Base-by-base conservation (phyloP, 2,888 invertebrate genomes). In the Alitta virens region DNA sequence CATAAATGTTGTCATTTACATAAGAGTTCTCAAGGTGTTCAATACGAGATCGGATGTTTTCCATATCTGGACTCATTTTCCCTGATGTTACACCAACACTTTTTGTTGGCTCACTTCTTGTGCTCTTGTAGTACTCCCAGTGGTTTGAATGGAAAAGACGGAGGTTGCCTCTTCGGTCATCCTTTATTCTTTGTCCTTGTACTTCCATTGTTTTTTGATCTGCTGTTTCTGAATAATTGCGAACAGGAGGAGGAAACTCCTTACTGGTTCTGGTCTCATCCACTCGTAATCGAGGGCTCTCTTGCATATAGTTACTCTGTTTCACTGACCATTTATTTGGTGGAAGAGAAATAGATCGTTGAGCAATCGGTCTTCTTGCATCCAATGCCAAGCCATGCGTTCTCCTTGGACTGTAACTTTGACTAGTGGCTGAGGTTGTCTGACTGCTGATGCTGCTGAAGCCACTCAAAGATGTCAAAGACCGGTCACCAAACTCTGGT, bases 1-100 rank as follows among this genome's bases (percentile, higher is more conserved):
- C 65, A 43, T 65, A 65, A 26, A 65, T 65, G 21, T 21, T 38
- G 18, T 65, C 63, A 46, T 65, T 62, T 23, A 64, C 25, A 42
- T 59, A 43, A 12, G 55, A 55, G 21, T 61, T 49, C 27, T 56
- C 49, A 18, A 56, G 24, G 43, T 46, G 46, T n/a, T 46, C 46
- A 12, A 46, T 46, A 3, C 46, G 5, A 7, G 21, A 5, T n/a
- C 46, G 21, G 18, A 46, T n/a, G 21, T 46, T 21, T 46, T 46
- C 46, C 46, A 46, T 46, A 21, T n/a, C 21, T 21, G n/a, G 46
- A 18, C 46, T 21, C 5, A n/a, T 5, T 5, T 5, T n/a, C 18
- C 18, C n/a, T 3, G 46, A 16, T n/a, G 46, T 46, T 3, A n/a
- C 7, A 7, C 46, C 21, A n/a, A 46, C n/a, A 16, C 46, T 46